Conservation (phyloP, 2,797 vertebrate species). For the Scarus forsteni region DNA sequence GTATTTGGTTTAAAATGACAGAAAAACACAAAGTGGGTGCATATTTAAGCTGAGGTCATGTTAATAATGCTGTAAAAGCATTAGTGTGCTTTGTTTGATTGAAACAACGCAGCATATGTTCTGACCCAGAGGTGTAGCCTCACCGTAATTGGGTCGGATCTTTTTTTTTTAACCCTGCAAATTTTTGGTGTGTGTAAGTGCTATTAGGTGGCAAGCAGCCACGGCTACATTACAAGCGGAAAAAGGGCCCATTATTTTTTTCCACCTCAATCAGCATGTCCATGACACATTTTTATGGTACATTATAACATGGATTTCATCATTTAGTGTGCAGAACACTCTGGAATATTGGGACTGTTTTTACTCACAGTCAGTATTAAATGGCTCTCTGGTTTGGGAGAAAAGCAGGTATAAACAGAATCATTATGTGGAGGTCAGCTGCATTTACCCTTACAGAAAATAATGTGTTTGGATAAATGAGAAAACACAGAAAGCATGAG, state of each 20-base stretch:
- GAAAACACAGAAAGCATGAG: background rate
- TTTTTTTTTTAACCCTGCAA: conserved; percentile 14
- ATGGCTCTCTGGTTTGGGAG: background rate
- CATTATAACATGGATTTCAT: conserved; percentile 15
- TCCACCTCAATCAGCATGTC: conserved; percentile 28
- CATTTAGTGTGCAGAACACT: conserved; percentile 5
- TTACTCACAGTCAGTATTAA: conserved; percentile 16
- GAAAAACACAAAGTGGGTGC: background rate
- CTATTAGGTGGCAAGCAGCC: conserved; percentile 32
- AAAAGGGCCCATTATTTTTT: conserved; percentile 32
- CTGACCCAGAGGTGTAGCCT: conserved; percentile 14
- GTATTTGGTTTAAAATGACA: background rate
- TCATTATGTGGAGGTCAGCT: conserved; percentile 1
- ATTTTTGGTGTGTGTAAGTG: conserved; percentile 2
- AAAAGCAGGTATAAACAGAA: background rate
- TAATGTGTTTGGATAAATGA: conserved; percentile 2
- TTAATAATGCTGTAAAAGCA: conserved; percentile 20
- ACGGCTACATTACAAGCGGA: conserved; percentile 9
- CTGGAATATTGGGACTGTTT: conserved; percentile 6
- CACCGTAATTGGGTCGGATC: conserved; percentile 6
- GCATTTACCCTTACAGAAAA: conserved; percentile 8
- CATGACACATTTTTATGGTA: conserved; percentile 5
- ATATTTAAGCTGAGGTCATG: background rate
- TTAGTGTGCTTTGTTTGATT: background rate
- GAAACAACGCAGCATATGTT: conserved; percentile 9